Conservation (phyloP, 2,888 invertebrate genomes). For the Ceramica pisi region DNA sequence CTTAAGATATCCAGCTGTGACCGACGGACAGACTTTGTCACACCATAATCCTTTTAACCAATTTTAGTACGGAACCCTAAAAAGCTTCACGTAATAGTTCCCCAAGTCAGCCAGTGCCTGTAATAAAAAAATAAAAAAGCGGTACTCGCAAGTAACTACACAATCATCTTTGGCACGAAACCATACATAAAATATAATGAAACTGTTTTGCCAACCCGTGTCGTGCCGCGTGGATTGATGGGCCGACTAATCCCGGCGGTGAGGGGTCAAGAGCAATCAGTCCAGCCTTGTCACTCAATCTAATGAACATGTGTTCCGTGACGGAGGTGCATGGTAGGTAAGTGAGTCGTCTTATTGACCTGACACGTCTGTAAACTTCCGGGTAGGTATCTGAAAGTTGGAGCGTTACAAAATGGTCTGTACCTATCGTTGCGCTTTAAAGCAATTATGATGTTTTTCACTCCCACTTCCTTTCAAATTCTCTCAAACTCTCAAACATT, state of each 20-base stretch:
- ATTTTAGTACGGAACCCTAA: too few relatives aligned
- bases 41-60: too few relatives aligned
- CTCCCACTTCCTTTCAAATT: too few relatives aligned
- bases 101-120: too few relatives aligned
- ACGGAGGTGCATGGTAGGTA: constrained; percentile 14
- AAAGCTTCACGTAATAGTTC: too few relatives aligned
- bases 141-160: constrained; percentile 17
- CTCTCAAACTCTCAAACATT: too few relatives aligned
- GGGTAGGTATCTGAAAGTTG: background rate
- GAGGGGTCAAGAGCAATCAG: constrained; percentile 56
- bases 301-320: constrained; percentile 44
- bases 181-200: constrained; percentile 40
- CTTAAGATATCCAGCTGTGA: too few relatives aligned
- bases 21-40: too few relatives aligned
- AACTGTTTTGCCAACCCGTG: constrained; percentile 56
- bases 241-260: constrained; percentile 46
- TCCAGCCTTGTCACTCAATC: constrained; percentile 57
- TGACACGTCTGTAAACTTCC: background rate
- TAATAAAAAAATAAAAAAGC: background rate
- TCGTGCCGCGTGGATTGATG: constrained; percentile 55
- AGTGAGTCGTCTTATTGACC: background rate
- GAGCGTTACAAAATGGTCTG: background rate
- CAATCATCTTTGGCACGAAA: constrained; percentile 16
- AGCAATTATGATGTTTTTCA: background rate
- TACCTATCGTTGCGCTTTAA: background rate